Evolutionary conservation across 1,140 invertebrate genomes (phyloP), one percentile per base, ranked within the genome.

Genomic region (Hypsibius dujardini): DNA sequence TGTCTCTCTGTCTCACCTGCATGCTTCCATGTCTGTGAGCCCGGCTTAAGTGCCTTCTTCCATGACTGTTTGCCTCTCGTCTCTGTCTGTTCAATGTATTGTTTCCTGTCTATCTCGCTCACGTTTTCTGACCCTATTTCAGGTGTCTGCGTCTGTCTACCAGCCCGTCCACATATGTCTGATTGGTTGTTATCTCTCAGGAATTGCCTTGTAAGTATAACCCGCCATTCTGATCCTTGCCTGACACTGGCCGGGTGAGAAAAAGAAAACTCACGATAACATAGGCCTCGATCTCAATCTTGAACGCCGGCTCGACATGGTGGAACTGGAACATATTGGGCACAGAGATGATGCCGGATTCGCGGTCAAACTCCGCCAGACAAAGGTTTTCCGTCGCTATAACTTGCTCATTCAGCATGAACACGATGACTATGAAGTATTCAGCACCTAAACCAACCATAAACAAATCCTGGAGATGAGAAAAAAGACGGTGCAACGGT

Each of bases 351-450:
- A 7, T 7, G 50, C 50, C 50, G 50, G 7, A n/a, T n/a, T 7
- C 50, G 28, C 28, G 28, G 50, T 56, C 50, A n/a, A 56, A 56
- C 50, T 56, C 50, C 7, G 50, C 7, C 50, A 56, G 50, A 7
- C 7, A n/a, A 7, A 56, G 50, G 50, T 7, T n/a, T n/a, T 56
- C 50, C 7, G 50, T 56, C 7, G 50, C 50, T 7, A 12, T 7
- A 0, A 56, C 50, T n/a, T 56, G 50, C 50, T 56, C 50, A 7
- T 12, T 7, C 50, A 56, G 50, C 50, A 56, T 56, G 7, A 56
- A n/a, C 50, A 56, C 50, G 50, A 56, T 56, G 7, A 56, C 50
- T n/a, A 56, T n/a, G 50, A 56, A 56, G 50, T 56, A 56, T n/a
- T 56, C 50, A 56, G 50, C 50, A 56, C 7, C 50, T 56, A n/a